A percentile compares a stretch with the other conserved stretches of the same genome.
Evolutionary conservation across 2,113 vertebrate species (phyloP).

Genomic region (Burhinus bistriatus): DNA sequence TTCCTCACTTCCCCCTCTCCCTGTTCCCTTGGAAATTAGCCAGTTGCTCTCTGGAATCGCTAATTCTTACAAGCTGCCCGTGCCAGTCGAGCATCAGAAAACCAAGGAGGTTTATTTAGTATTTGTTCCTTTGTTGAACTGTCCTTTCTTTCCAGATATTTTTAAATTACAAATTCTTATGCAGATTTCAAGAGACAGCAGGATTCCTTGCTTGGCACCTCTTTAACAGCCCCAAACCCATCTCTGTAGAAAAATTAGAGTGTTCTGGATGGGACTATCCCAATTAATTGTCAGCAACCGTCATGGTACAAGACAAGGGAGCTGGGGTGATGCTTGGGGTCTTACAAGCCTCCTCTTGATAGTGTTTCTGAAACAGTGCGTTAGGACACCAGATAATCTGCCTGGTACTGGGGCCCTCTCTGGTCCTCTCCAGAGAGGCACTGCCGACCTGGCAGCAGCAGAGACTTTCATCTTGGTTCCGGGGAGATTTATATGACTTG

Average conservation of each 20-base stretch:
- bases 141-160: background rate
- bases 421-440: background rate
- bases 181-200: background rate
- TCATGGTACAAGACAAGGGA: background rate
- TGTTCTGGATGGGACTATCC: rapidly evolving
- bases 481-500: background rate
- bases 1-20: background rate
- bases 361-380: background rate
- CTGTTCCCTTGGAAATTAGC: slow-evolving; percentile 46
- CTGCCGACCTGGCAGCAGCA: background rate
- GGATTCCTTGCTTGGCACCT: background rate
- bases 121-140: background rate
- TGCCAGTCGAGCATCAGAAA: background rate
- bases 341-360: background rate
- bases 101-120: background rate
- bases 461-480: background rate
- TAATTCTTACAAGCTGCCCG: background rate
- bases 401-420: background rate
- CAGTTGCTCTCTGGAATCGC: slow-evolving; percentile 34
- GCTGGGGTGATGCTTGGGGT: background rate
- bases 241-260: background rate
- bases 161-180: background rate
- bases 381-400: background rate
- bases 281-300: background rate
- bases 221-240: background rate